phyloP scores from a whole-genome alignment of 2,113 vertebrate species.

The Nycticebus coucang region DNA sequence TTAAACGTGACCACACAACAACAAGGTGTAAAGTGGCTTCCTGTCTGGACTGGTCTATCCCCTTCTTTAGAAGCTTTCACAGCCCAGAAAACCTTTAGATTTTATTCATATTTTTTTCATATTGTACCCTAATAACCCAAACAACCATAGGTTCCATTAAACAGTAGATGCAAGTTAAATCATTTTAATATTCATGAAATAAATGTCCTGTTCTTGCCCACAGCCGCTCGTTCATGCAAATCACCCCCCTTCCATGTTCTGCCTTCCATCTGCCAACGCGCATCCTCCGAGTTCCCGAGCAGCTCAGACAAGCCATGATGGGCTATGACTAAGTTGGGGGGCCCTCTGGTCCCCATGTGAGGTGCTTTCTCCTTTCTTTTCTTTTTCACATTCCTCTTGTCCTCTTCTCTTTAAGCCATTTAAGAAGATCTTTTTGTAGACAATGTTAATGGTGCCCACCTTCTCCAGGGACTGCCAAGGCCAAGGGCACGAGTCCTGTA shows the following conservation, averaged over 20 bases:
- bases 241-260: background rate
- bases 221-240: background rate
- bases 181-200: constrained; percentile 36
- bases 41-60: background rate
- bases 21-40: background rate
- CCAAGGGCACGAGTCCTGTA: background rate
- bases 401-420: background rate
- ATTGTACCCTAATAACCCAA: background rate
- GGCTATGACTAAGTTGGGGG: background rate
- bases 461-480: background rate
- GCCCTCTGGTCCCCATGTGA: background rate
- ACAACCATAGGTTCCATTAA: background rate
- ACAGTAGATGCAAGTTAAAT: background rate
- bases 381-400: background rate
- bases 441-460: background rate
- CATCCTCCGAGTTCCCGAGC: background rate
- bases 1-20: background rate
- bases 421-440: background rate
- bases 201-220: background rate
- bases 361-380: background rate
- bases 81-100: background rate
- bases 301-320: background rate
- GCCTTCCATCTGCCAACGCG: background rate
- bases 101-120: background rate
- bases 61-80: background rate